Conservation (phyloP, 2,797 vertebrate species). For the Falco rusticolus region DNA sequence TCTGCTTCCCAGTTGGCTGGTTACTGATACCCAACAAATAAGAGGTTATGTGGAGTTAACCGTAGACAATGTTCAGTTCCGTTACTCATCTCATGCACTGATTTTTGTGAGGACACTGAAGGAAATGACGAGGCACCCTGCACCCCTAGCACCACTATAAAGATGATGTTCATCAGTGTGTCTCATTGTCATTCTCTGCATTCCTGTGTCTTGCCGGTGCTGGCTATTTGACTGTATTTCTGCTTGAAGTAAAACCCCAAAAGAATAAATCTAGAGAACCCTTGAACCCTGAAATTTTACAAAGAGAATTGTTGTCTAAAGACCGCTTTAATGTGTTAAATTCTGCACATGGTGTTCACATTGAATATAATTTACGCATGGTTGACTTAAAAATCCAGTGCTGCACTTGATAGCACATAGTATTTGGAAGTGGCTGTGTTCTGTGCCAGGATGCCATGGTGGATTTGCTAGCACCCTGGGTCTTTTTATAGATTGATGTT, state of each 20-base stretch:
- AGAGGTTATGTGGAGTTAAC: not conserved
- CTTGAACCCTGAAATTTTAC: not conserved
- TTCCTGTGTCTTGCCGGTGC: not conserved
- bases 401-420: not conserved
- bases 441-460: not conserved
- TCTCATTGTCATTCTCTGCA: not conserved
- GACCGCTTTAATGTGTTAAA: not conserved
- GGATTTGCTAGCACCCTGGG: not conserved
- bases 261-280: not conserved
- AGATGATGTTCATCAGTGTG: fast-evolving
- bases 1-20: not conserved
- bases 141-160: not conserved
- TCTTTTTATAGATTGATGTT: not conserved
- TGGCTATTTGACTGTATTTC: not conserved
- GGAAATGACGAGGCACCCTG: not conserved
- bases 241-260: not conserved
- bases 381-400: not conserved
- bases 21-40: not conserved
- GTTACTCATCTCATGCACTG: not conserved
- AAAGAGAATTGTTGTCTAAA: not conserved
- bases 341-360: not conserved
- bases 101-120: not conserved
- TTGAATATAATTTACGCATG: not conserved
- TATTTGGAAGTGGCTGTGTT: not conserved
- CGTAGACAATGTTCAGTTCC: not conserved